phyloP scores from a whole-genome alignment of 23 tunicate species.

The Pegea sp. region DNA sequence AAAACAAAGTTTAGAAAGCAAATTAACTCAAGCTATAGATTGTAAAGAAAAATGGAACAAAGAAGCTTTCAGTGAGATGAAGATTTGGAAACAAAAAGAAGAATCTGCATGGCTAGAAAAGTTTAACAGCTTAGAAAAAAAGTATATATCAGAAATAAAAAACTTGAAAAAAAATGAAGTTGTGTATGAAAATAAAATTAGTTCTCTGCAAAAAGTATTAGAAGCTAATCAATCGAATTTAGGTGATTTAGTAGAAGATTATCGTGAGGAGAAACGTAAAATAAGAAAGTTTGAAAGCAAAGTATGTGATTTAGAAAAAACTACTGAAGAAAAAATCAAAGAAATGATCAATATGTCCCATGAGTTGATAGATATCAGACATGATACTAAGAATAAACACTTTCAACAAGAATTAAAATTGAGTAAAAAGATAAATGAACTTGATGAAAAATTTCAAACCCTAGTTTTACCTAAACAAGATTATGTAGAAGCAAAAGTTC shows the following conservation, averaged over 20 bases:
- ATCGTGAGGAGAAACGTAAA: slow-evolving; percentile 38
- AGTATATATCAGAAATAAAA: background rate
- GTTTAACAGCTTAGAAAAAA: background rate
- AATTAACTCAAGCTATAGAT: slow-evolving; percentile 1
- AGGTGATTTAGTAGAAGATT: slow-evolving; percentile 79
- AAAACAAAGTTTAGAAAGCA: slow-evolving; percentile 35
- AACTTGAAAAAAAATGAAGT: background rate
- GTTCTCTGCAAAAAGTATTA: slow-evolving; percentile 29
- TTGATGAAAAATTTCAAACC: too few species aligned
- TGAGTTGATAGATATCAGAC: background rate
- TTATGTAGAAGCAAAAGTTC: too few species aligned
- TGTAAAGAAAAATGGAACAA: background rate
- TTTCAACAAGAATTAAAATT: too few species aligned
- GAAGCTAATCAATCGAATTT: slow-evolving; percentile 51
- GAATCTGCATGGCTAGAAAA: background rate
- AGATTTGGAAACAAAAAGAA: background rate
- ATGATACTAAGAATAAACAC: too few species aligned
- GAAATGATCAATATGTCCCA: background rate
- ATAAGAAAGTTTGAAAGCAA: slow-evolving; percentile 16
- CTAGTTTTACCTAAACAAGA: too few species aligned
- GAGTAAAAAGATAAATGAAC: too few species aligned
- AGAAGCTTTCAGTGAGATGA: background rate
- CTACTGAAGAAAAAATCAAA: slow-evolving; percentile 16
- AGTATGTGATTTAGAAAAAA: slow-evolving; percentile 20
- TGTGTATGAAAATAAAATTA: background rate